These are phyloP conservation scores for Campylomormyrus tamandua DNA, from an alignment of 2,113 vertebrate species.

Conservation along the genomic window DNA sequence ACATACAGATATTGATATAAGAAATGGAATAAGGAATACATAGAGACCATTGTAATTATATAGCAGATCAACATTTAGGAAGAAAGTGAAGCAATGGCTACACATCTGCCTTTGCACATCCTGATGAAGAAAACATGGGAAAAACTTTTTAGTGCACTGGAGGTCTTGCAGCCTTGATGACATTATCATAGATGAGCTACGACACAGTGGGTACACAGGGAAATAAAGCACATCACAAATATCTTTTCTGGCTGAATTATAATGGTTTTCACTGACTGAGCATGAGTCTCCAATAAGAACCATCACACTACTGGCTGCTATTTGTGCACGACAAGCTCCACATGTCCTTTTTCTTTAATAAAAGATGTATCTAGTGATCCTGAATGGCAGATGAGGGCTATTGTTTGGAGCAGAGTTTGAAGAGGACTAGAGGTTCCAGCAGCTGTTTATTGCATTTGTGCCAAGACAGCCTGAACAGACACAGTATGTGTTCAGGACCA, in stretches of 20 bases:
- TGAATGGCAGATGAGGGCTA: constrained; percentile 43
- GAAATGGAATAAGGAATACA: neutral
- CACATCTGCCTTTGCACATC: neutral
- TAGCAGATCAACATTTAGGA: neutral
- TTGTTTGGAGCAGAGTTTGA: constrained; percentile 50
- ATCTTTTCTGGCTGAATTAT: neutral
- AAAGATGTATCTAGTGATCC: constrained; percentile 39
- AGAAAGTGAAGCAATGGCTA: neutral
- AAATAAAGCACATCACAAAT: neutral
- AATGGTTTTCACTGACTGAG: neutral
- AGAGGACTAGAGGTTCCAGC: constrained; percentile 33
- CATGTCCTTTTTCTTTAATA: neutral
- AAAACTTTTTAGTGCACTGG: neutral
- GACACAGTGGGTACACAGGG: neutral
- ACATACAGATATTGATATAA: neutral
- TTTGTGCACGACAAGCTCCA: neutral
- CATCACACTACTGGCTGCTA: neutral
- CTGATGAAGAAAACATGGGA: neutral
- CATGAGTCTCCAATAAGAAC: neutral
- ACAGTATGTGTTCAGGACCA: constrained; percentile 24
- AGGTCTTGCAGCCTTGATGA: neutral
- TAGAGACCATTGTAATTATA: neutral
- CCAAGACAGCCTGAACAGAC: constrained; percentile 52
- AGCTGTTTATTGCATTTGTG: constrained; percentile 55
- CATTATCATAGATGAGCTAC: neutral